These are phyloP conservation scores for Chelonus formosanus DNA, from an alignment of 2,888 invertebrate genomes.

Conservation along the genomic window DNA sequence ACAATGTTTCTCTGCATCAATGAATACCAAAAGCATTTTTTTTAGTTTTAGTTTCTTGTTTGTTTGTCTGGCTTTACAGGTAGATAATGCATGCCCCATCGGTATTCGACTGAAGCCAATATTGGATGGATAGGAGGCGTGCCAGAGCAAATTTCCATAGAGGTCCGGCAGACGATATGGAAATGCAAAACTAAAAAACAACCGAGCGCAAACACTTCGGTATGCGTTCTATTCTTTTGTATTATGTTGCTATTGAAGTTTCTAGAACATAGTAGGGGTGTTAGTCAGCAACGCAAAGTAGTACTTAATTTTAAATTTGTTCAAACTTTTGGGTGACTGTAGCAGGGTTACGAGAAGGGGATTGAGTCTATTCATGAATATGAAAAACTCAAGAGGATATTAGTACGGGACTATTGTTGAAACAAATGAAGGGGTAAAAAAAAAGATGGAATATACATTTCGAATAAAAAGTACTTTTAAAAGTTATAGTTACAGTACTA, in stretches of 20 bases:
- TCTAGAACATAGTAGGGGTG: not conserved
- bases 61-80: constrained; percentile 37
- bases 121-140: constrained; percentile 48
- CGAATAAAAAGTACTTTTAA: constrained; percentile 15
- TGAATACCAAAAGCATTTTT: not conserved
- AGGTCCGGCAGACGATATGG: constrained; percentile 55
- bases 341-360: not conserved
- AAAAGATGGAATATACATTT: constrained; percentile 24
- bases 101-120: constrained; percentile 57
- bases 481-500: constrained; percentile 2
- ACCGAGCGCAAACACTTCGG: constrained; percentile 42
- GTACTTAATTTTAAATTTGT: constrained; percentile 17
- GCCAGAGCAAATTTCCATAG: constrained; percentile 53
- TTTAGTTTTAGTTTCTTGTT: constrained; percentile 3
- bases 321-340: constrained; percentile 7
- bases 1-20: constrained; percentile 2
- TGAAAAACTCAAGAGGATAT: constrained; percentile 19
- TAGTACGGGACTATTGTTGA: constrained; percentile 1
- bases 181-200: constrained; percentile 56
- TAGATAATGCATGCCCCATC: constrained; percentile 52
- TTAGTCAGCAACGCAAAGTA: constrained; percentile 3
- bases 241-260: constrained; percentile 20
- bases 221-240: not conserved
- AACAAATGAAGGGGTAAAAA: constrained; percentile 17
- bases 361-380: constrained; percentile 25